These are phyloP conservation scores for Motacilla tschutschensis DNA, from an alignment of 2,113 vertebrate genomes.

Conservation along the genomic window DNA sequence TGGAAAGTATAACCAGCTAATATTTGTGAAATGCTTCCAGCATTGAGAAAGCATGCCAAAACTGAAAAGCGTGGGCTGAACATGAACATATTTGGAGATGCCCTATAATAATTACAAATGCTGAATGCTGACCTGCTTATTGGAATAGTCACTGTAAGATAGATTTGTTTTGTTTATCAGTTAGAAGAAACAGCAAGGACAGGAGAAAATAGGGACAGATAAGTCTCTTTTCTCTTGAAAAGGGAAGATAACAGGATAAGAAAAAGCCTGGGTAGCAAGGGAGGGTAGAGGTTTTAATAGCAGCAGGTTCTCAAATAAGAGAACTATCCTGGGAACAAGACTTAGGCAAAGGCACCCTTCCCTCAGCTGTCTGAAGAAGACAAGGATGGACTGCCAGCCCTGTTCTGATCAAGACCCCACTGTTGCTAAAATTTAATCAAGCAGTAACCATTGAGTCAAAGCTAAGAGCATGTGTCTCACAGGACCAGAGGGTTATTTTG, in stretches of 20 bases:
- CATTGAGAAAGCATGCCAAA: slow-evolving; percentile 13
- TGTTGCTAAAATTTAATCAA: not conserved
- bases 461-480: not conserved
- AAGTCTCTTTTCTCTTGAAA: not conserved
- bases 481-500: not conserved
- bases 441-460: not conserved
- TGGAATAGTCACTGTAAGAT: not conserved
- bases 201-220: not conserved
- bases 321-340: not conserved
- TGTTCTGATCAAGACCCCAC: not conserved
- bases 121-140: not conserved
- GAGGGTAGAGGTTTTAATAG: not conserved
- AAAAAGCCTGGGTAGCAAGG: not conserved
- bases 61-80: not conserved
- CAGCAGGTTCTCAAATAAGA: not conserved
- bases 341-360: not conserved
- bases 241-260: not conserved
- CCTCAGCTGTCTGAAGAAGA: not conserved
- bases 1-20: slow-evolving; percentile 33
- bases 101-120: not conserved
- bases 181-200: not conserved
- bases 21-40: slow-evolving; percentile 51
- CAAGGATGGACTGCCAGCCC: not conserved
- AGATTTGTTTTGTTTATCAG: not conserved
- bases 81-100: slow-evolving; percentile 14